A percentile compares a stretch with the other conserved stretches of the same genome.
phyloP scores from a whole-genome alignment of 2,888 invertebrate genomes.

The Lathronympha strigana region DNA sequence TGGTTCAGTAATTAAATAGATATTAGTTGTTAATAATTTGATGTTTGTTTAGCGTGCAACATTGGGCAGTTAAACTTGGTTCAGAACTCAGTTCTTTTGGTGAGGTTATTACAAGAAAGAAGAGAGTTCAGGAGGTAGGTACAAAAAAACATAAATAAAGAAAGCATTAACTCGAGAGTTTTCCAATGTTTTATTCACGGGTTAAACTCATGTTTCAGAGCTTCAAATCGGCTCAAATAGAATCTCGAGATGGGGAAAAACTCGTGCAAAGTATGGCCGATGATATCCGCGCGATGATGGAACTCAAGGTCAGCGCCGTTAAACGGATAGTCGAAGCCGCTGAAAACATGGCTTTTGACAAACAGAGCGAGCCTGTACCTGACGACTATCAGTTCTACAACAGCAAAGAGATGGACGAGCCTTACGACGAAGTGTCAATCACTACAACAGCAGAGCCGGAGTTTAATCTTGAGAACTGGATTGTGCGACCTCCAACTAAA shows the following conservation, averaged over 20 bases:
- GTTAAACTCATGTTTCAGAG: conserved; percentile 77
- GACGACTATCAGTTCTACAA: conserved; percentile 88
- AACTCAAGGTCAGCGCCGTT: conserved; percentile 94
- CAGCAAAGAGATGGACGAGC: conserved; percentile 88
- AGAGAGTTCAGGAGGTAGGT: conserved; percentile 90
- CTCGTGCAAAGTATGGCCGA: conserved; percentile 93
- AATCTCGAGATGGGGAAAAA: conserved; percentile 89
- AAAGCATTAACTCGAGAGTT: neutral
- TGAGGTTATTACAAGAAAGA: conserved; percentile 91
- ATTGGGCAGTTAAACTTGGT: conserved; percentile 92
- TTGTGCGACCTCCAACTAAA: conserved; percentile 82
- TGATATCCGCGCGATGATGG: conserved; percentile 94
- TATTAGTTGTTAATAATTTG: neutral
- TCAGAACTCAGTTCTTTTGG: conserved; percentile 92
- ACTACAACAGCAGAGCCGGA: conserved; percentile 83
- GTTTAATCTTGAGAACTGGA: conserved; percentile 78
- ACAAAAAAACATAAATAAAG: conserved; percentile 1
- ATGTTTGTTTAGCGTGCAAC: conserved; percentile 85
- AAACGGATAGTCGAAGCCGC: conserved; percentile 95
- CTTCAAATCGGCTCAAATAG: conserved; percentile 91
- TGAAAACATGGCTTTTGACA: conserved; percentile 89
- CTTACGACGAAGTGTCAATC: conserved; percentile 77
- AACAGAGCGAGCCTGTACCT: conserved; percentile 79
- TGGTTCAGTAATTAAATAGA: neutral
- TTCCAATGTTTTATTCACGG: neutral